Conservation (phyloP, 2,888 invertebrate genomes). For the Syritta pipiens region DNA sequence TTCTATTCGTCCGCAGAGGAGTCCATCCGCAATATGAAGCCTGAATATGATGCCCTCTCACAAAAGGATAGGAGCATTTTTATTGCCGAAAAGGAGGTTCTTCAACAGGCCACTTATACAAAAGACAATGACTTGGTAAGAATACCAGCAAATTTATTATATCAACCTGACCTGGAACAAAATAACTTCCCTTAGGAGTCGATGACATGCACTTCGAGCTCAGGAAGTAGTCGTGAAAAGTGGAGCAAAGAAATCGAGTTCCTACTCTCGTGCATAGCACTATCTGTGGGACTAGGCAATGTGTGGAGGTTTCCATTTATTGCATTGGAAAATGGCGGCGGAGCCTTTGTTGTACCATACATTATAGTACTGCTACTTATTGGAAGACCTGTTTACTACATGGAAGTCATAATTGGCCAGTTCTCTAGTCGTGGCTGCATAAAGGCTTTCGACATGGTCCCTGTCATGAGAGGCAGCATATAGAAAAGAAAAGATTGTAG, state of each 20-base stretch:
- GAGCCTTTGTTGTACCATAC: conserved; percentile 85
- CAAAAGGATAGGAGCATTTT: conserved; percentile 66
- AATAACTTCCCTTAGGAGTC: conserved; percentile 54
- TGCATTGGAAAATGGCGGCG: conserved; percentile 84
- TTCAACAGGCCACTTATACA: conserved; percentile 69
- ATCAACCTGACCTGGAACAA: too few relatives aligned
- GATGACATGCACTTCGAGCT: conserved; percentile 63
- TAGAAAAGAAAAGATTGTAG: not conserved
- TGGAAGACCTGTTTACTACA: conserved; percentile 85
- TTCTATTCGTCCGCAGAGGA: conserved; percentile 29
- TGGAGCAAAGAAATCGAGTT: conserved; percentile 84
- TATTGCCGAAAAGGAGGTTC: conserved; percentile 57
- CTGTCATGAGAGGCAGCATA: conserved; percentile 84
- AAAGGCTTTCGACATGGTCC: conserved; percentile 83
- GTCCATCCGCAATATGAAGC: conserved; percentile 71
- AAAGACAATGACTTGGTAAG: conserved; percentile 72
- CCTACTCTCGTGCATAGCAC: conserved; percentile 81
- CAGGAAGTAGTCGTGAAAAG: conserved; percentile 71
- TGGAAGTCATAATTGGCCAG: conserved; percentile 87
- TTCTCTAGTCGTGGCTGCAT: conserved; percentile 86
- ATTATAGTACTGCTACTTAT: conserved; percentile 83
- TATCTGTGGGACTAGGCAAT: conserved; percentile 85
- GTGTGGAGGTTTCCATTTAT: conserved; percentile 85
- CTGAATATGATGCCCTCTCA: conserved; percentile 72
- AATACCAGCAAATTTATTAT: too few relatives aligned